phyloP scores from a whole-genome alignment of 2,888 invertebrate species.

The Mythimna loreyi region DNA sequence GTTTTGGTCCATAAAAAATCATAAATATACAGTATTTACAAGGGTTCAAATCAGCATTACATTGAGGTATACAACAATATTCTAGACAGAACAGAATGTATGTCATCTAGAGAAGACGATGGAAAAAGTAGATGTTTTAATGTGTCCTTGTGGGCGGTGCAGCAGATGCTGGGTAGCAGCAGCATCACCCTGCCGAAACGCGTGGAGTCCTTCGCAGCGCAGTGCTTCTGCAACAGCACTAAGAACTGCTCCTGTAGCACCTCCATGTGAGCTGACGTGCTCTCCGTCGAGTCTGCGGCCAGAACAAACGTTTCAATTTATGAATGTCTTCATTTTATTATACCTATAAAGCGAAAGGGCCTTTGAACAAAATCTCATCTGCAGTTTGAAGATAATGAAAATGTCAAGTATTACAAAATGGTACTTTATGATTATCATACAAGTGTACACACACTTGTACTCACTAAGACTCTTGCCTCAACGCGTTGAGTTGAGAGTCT shows the following conservation, averaged over 20 bases:
- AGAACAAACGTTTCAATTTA: constrained; percentile 25
- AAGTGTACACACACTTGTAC: too few relatives aligned
- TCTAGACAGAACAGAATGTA: constrained; percentile 77
- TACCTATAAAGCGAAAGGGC: neutral
- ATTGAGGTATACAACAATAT: constrained; percentile 79
- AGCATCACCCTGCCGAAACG: constrained; percentile 94
- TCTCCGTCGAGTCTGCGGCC: constrained; percentile 73
- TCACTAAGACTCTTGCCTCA: too few relatives aligned
- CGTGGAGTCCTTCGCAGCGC: constrained; percentile 84
- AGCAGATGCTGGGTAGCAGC: constrained; percentile 92
- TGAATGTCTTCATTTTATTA: too few relatives aligned
- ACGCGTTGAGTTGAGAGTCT: too few relatives aligned
- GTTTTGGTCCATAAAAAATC: constrained; percentile 30
- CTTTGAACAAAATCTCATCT: neutral
- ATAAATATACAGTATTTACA: constrained; percentile 30
- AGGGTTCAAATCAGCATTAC: constrained; percentile 42
- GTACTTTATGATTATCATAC: too few relatives aligned
- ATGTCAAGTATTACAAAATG: too few relatives aligned
- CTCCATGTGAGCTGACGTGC: constrained; percentile 86
- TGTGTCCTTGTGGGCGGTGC: constrained; percentile 74
- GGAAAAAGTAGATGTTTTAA: constrained; percentile 94
- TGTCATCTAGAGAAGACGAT: constrained; percentile 88
- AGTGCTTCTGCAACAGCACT: constrained; percentile 94
- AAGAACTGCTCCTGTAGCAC: constrained; percentile 96
- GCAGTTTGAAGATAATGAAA: neutral